A percentile compares a stretch with the other conserved stretches of the same genome.
phyloP scores from a whole-genome alignment of 2,888 invertebrate genomes.

The Catotricha subobsoleta region DNA sequence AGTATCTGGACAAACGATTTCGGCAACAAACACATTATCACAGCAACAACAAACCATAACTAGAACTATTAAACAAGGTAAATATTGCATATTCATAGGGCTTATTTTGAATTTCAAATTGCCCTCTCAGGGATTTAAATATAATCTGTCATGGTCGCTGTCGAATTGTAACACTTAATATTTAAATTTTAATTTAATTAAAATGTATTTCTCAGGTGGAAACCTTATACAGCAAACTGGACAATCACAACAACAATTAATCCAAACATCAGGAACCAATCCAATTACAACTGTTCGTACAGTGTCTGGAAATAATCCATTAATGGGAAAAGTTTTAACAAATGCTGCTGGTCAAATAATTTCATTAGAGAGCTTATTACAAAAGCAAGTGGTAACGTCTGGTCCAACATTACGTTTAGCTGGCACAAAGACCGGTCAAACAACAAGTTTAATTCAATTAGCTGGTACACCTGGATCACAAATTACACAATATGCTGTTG shows the following conservation, averaged over 20 bases:
- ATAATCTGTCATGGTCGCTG: no score
- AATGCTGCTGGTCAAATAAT: constrained; percentile 36
- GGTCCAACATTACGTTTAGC: constrained; percentile 32
- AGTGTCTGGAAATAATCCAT: constrained; percentile 23
- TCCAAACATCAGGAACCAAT: constrained; percentile 8
- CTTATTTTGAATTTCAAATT: no score
- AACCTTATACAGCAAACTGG: no score
- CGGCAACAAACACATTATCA: background rate
- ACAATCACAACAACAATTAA: no score
- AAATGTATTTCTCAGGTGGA: no score
- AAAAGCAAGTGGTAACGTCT: constrained; percentile 16
- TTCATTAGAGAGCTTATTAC: constrained; percentile 24
- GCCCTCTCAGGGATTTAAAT: no score
- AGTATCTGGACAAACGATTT: no score
- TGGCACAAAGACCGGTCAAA: constrained; percentile 29
- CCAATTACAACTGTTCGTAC: constrained; percentile 7
- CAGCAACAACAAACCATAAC: background rate
- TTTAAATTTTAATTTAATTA: no score
- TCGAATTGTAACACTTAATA: no score
- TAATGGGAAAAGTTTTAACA: constrained; percentile 55
- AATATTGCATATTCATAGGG: no score
- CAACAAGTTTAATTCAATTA: constrained; percentile 34
- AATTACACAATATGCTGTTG: constrained; percentile 32
- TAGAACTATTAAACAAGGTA: background rate
- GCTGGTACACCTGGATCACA: constrained; percentile 26